Evolutionary conservation across 2,888 invertebrate species (phyloP).

Genomic region (Amphipoea lucens): DNA sequence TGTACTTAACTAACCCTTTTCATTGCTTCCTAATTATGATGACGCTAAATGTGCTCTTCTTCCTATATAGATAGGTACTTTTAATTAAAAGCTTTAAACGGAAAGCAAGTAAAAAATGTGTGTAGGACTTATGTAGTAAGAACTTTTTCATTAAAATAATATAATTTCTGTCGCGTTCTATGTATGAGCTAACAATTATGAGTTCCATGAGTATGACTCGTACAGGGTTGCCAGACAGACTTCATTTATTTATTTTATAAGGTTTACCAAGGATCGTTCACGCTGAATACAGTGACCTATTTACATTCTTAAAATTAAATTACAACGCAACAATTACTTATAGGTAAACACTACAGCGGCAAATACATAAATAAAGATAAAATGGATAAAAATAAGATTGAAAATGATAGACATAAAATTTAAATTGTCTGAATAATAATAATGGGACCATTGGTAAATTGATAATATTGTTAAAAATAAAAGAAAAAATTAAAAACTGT

Average conservation of each 20-base stretch:
- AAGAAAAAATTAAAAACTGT: no score
- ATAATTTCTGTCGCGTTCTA: conserved; percentile 1
- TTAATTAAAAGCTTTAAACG: conserved; percentile 2
- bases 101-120: neutral
- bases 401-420: no score
- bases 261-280: neutral
- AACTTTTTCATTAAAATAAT: conserved; percentile 17
- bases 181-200: conserved; percentile 24
- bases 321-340: neutral
- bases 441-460: no score
- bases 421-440: no score
- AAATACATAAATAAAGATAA: no score
- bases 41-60: conserved; percentile 22
- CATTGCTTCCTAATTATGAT: conserved; percentile 19
- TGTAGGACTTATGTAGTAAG: neutral
- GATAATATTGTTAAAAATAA: no score
- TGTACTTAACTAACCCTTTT: conserved; percentile 19
- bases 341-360: neutral
- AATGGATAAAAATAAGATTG: no score
- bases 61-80: neutral
- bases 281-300: neutral
- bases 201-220: conserved; percentile 22
- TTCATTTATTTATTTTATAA: neutral
- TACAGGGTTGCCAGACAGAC: conserved; percentile 25
- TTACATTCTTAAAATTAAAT: neutral